Evolutionary conservation across 2,797 vertebrate genomes (phyloP), one percentile per base, ranked within the genome.

Genomic region (Schizothorax lantsangensis): DNA sequence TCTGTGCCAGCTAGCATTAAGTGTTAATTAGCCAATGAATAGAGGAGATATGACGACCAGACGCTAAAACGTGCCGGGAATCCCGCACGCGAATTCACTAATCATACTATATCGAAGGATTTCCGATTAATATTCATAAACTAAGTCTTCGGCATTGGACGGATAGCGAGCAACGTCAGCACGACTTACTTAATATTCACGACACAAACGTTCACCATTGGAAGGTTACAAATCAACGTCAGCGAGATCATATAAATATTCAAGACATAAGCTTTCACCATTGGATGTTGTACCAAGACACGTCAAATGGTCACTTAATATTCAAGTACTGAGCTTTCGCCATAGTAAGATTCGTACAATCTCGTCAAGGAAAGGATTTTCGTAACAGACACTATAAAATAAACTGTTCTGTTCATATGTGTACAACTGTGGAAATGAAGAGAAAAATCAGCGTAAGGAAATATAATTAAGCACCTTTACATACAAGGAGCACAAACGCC

Each of bases 1-100:
- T 71, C n/a, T 47, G 64, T 52, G 36, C 15, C 19, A 17, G 11
- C 26, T 72, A 36, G 33, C 26, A 73, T 80, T 49, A 81, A 80
- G 40, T 64, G 75, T 85, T 79, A 72, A 71, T 85, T 79, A 72
- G n/a, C 33, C 49, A 23, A 9, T 85, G 64, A 79, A 57, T 79
- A 5, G 40, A 33, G 17, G 23, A 66, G 23, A 85, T 78, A 36
- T 45, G 64, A 71, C 23, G 10, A 57, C 1, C 36, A 79, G 75
- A 84, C 30, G 36, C 47, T 71, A 54, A 71, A 54, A 82, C 33
- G 45, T 69, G 47, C 40, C 4, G 23, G 21, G 68, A 59, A 59
- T 73, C n/a, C 52, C 9, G 5, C 38, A 15, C 43, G 21, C 40
- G 26, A 36, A 36, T 83, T 64, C 33, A 38, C 26, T 21, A 8